Base-by-base conservation (phyloP, 1,140 invertebrate genomes). In the Colletes latitarsis region DNA sequence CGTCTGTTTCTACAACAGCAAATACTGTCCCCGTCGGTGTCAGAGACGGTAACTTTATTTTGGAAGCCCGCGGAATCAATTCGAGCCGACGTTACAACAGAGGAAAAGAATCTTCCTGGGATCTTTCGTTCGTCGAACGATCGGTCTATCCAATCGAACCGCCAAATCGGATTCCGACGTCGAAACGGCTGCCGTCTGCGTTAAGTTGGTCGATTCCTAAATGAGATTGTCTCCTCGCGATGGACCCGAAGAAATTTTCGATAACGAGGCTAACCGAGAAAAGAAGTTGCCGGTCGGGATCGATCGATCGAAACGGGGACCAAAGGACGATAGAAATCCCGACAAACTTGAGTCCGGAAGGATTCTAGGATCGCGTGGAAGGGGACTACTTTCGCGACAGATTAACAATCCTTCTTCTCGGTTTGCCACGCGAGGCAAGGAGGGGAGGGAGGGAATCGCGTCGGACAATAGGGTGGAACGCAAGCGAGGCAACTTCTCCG, bases 261-360 rank as follows among this genome's bases (percentile, higher is more conserved):
- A 49, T 67, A 67, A 49, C 41, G 46, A 49, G 21, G 64, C 39
- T 14, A 43, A 52, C n/a, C 43, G 46, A 8, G 19, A 1, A 19
- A 46, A 67, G 43, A 19, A 46, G 15, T 30, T 30, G 30, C 3
- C 64, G 5, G 1, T 30, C 58, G 12, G 43, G 6, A 8, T 46
- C 43, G 17, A 46, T 49, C 46, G 46, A 49, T 49, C 49, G 49
- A 12, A 9, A 10, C 9, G 10, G 49, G 8, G 9, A 12, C 3
- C 49, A 1, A 67, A 67, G 30, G 64, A 14, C 43, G 19, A 67
- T 67, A 8, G 8, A n/a, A 10, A 19, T 46, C 64, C 64, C 19
- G 5, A 49, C n/a, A 21, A 67, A 67, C 10, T 67, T n/a, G 43
- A 8, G n/a, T 67, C 64, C 10, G 21, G 64, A 67, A 49, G 64